phyloP scores from a whole-genome alignment of 2,113 vertebrate species.

The Tor tambroides region DNA sequence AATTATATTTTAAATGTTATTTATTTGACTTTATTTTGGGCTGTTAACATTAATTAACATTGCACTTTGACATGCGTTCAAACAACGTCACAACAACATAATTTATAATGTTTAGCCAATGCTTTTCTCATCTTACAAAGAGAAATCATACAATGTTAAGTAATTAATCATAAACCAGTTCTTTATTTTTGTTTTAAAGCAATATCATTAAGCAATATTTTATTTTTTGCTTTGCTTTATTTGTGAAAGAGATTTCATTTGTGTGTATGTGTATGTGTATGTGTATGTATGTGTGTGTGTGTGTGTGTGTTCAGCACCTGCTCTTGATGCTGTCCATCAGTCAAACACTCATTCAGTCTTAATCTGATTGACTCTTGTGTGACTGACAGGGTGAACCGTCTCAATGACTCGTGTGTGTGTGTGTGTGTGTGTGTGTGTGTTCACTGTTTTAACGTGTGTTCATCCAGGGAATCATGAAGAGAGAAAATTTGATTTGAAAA shows the following conservation, averaged over 20 bases:
- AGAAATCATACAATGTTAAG: background rate
- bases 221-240: no score
- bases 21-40: no score
- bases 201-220: no score
- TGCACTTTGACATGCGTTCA: background rate
- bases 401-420: slow-evolving; percentile 17
- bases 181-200: background rate
- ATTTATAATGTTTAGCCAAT: background rate
- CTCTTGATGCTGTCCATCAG: slow-evolving; percentile 28
- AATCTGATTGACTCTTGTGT: slow-evolving; percentile 35
- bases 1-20: background rate
- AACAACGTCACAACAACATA: background rate
- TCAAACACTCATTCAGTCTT: slow-evolving; percentile 36
- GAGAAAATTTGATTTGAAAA: background rate
- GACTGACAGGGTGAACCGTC: background rate
- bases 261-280: no score
- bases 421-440: slow-evolving; percentile 14
- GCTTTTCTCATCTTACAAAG: background rate
- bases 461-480: background rate
- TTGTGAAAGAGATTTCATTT: background rate
- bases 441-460: slow-evolving; percentile 14
- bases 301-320: slow-evolving; percentile 40
- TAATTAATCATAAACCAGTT: background rate
- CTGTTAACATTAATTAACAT: background rate
- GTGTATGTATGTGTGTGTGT: background rate